These are phyloP conservation scores for Polyploca ridens DNA, from an alignment of 2,888 invertebrate genomes.

Conservation along the genomic window DNA sequence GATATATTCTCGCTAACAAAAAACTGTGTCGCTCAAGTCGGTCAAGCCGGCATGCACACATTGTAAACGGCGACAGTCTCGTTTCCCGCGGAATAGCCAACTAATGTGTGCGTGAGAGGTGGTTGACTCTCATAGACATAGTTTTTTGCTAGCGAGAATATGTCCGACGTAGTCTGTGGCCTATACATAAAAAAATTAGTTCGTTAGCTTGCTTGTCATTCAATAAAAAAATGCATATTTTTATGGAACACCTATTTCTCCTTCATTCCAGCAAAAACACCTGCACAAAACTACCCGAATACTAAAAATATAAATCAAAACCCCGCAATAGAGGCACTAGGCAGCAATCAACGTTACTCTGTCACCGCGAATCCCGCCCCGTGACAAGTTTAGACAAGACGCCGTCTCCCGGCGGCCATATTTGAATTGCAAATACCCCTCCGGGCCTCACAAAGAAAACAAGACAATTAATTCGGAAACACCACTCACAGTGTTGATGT, in stretches of 20 bases:
- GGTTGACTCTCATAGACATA: too few relatives aligned
- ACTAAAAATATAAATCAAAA: conserved; percentile 8
- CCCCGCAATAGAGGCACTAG: background rate
- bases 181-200: too few relatives aligned
- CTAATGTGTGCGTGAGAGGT: too few relatives aligned
- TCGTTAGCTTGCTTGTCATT: too few relatives aligned
- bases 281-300: background rate
- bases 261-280: background rate
- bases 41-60: too few relatives aligned
- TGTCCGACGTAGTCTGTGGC: too few relatives aligned
- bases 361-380: conserved; percentile 31
- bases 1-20: too few relatives aligned
- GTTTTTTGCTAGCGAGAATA: too few relatives aligned
- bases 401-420: conserved; percentile 34
- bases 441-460: conserved; percentile 66
- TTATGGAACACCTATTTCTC: background rate
- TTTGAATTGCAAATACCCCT: conserved; percentile 74
- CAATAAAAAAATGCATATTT: background rate
- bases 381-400: conserved; percentile 48
- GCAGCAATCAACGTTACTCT: conserved; percentile 11
- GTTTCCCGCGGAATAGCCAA: too few relatives aligned
- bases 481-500: conserved; percentile 53
- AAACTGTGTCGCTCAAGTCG: too few relatives aligned
- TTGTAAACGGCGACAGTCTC: too few relatives aligned
- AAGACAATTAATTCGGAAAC: conserved; percentile 75